Percentiles rank a stretch among this genome's conserved stretches.
Evolutionary conservation across 2,888 invertebrate species (phyloP).

Genomic region (Odontothrips loti): DNA sequence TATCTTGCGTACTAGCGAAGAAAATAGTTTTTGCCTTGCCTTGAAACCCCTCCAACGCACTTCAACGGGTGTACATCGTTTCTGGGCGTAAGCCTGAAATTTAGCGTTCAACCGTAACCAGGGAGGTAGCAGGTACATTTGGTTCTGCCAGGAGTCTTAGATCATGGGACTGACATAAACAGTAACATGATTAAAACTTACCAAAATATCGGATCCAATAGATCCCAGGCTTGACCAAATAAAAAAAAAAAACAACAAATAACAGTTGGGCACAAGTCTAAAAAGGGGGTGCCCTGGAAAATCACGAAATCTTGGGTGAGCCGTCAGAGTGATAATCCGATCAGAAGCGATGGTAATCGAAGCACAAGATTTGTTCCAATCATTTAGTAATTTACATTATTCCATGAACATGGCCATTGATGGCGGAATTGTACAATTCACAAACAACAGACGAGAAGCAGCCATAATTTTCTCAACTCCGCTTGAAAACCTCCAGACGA

Average conservation of each 20-base stretch:
- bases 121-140: too few species aligned
- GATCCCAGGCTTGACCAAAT: neutral
- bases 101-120: too few species aligned
- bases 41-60: too few species aligned
- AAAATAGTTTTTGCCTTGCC: too few species aligned
- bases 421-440: neutral
- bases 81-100: too few species aligned
- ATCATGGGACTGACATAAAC: too few species aligned
- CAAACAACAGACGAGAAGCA: constrained; percentile 12
- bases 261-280: neutral
- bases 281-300: constrained; percentile 21
- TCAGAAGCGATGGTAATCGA: neutral
- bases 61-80: too few species aligned
- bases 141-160: too few species aligned
- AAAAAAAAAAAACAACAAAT: neutral
- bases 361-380: neutral
- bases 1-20: too few species aligned
- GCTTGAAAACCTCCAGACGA: constrained; percentile 12
- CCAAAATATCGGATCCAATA: neutral
- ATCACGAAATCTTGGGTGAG: neutral
- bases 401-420: neutral
- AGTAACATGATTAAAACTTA: too few species aligned
- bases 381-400: neutral
- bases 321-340: neutral
- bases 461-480: constrained; percentile 13